Percentiles rank a stretch among this genome's conserved stretches.
These are phyloP conservation scores for Globodera rostochiensis DNA, from an alignment of 1,140 invertebrate genomes.

Conservation along the genomic window DNA sequence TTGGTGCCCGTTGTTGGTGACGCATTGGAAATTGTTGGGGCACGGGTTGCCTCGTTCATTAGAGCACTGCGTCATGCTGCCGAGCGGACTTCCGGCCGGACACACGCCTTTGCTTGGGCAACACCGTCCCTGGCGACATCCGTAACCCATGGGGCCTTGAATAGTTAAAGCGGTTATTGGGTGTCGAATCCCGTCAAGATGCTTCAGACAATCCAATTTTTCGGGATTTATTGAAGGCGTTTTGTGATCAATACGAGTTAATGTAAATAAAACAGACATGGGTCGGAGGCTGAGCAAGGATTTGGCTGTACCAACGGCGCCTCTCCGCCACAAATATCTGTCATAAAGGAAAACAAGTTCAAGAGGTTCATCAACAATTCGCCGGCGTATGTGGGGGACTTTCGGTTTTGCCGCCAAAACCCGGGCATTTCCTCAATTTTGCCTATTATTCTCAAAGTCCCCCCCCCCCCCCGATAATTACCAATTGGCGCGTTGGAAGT, in stretches of 20 bases:
- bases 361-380: not conserved
- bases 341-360: not conserved
- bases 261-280: conserved; percentile 27
- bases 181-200: too few species aligned
- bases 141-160: conserved; percentile 52
- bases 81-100: conserved; percentile 59
- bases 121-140: conserved; percentile 58
- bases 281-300: conserved; percentile 54
- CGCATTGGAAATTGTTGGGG: conserved; percentile 63
- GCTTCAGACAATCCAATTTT: too few species aligned
- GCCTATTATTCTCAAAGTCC: too few species aligned
- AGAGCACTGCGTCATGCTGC: conserved; percentile 60
- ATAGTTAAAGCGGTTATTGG: not conserved
- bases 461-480: not conserved
- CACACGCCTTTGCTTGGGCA: conserved; percentile 62
- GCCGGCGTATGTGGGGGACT: not conserved
- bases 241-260: not conserved
- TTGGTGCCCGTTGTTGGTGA: conserved; percentile 59
- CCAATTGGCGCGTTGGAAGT: conserved; percentile 51
- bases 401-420: not conserved
- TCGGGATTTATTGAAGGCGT: too few species aligned
- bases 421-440: not conserved
- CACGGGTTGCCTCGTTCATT: conserved; percentile 53
- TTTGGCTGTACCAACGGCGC: conserved; percentile 54
- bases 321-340: conserved; percentile 59